Evolutionary conservation across 2,888 invertebrate genomes (phyloP).

Genomic region (Drosophila paramelanica): DNA sequence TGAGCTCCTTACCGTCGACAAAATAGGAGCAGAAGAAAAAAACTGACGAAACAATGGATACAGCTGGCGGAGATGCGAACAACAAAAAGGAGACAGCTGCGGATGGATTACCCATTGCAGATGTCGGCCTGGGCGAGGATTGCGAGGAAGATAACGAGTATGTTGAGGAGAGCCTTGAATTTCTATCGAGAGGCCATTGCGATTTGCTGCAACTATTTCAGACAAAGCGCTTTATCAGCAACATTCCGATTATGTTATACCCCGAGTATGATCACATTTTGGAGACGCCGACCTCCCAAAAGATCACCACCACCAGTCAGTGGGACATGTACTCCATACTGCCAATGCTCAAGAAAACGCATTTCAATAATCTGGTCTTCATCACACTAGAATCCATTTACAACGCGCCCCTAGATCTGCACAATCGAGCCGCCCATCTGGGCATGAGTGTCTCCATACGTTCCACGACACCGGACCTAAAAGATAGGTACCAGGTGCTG

Average conservation of each 20-base stretch:
- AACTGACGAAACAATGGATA: background rate
- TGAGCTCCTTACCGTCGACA: background rate
- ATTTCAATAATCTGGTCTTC: slow-evolving; percentile 71
- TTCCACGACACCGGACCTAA: slow-evolving; percentile 32
- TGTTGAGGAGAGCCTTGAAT: slow-evolving; percentile 50
- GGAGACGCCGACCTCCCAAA: slow-evolving; percentile 15
- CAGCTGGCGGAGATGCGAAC: background rate
- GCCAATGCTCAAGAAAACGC: slow-evolving; percentile 67
- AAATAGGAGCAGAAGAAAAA: background rate
- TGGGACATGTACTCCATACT: slow-evolving; percentile 81
- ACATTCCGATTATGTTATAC: slow-evolving; percentile 50
- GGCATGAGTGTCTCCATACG: slow-evolving; percentile 59
- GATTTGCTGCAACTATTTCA: slow-evolving; percentile 67
- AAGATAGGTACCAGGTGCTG: slow-evolving; percentile 35
- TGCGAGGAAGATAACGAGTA: slow-evolving; percentile 21
- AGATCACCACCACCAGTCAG: slow-evolving; percentile 42
- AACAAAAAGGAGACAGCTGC: background rate
- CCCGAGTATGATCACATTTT: slow-evolving; percentile 40
- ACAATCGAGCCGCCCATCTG: slow-evolving; percentile 35
- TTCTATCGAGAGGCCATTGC: slow-evolving; percentile 64
- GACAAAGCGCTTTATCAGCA: slow-evolving; percentile 58
- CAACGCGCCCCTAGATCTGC: slow-evolving; percentile 53
- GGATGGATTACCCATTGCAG: background rate
- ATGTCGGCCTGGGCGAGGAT: background rate
- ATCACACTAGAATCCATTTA: slow-evolving; percentile 77